These are phyloP conservation scores for Chloropsis cyanopogon DNA, from an alignment of 2,113 vertebrate species.

Conservation along the genomic window DNA sequence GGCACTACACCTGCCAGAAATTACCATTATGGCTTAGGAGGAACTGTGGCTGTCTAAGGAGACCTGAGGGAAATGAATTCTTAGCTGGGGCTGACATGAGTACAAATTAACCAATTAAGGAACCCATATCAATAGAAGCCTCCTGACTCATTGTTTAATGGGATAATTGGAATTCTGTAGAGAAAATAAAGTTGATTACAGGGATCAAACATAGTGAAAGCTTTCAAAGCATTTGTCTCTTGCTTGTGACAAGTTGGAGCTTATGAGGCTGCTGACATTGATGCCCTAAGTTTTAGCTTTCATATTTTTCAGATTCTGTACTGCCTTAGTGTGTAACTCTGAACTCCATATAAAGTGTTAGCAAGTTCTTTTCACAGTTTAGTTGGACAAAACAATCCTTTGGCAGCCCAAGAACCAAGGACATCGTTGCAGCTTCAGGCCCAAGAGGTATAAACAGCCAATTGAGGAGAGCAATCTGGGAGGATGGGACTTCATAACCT, in stretches of 20 bases:
- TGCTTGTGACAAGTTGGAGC: neutral
- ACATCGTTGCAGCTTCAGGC: neutral
- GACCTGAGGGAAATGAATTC: neutral
- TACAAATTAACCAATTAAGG: conserved; percentile 38
- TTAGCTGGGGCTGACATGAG: neutral
- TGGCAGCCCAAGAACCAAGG: neutral
- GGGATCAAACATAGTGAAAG: neutral
- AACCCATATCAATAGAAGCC: conserved; percentile 53
- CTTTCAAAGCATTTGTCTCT: neutral
- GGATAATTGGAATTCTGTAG: conserved; percentile 44
- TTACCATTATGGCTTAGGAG: neutral
- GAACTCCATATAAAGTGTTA: neutral
- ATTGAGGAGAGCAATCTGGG: neutral
- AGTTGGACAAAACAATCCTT: neutral
- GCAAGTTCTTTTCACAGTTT: neutral
- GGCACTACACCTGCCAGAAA: neutral
- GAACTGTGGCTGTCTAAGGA: neutral
- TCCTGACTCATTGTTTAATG: conserved; percentile 52
- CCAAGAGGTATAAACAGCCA: neutral
- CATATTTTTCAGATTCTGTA: neutral
- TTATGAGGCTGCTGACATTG: neutral
- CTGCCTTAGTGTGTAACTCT: neutral
- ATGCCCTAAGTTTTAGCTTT: neutral
- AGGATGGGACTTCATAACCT: neutral
- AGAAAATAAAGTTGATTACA: conserved; percentile 39